A percentile compares a stretch with the other conserved stretches of the same genome.
phyloP scores from a whole-genome alignment of 2,113 vertebrate genomes.

The Merops nubicus region DNA sequence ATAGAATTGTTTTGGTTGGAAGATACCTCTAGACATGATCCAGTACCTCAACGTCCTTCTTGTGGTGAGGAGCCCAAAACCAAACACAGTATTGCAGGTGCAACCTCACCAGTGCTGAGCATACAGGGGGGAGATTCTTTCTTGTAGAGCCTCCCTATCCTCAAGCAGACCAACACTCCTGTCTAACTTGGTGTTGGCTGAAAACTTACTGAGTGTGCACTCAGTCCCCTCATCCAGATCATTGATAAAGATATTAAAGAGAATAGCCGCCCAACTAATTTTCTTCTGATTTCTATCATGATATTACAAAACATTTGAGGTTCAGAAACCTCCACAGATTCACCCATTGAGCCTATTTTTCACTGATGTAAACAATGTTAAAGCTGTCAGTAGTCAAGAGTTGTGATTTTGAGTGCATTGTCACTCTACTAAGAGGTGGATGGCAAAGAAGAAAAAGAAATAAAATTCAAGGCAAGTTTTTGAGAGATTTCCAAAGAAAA shows the following conservation, averaged over 20 bases:
- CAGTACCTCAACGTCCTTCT: not conserved
- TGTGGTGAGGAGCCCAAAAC: not conserved
- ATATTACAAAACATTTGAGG: not conserved
- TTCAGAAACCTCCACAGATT: not conserved
- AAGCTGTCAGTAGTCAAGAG: not conserved
- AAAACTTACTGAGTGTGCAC: not conserved
- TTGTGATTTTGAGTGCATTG: not conserved
- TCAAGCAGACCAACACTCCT: not conserved
- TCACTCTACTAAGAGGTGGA: not conserved
- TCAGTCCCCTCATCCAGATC: not conserved
- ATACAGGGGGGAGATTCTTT: too few relatives aligned
- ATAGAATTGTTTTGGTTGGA: not conserved
- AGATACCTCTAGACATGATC: not conserved
- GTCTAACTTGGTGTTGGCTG: not conserved
- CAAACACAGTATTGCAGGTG: too few relatives aligned
- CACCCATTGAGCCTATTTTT: not conserved
- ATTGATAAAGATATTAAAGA: not conserved
- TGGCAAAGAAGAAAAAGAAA: not conserved
- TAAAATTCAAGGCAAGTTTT: constrained; percentile 48
- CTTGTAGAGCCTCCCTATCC: too few relatives aligned
- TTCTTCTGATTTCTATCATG: not conserved
- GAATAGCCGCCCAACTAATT: not conserved
- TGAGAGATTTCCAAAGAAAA: constrained; percentile 24
- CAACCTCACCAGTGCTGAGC: too few relatives aligned
- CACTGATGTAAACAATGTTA: not conserved